Conservation (phyloP, 92 coral and sea anemone genomes). For the Phenganax stokvisi region DNA sequence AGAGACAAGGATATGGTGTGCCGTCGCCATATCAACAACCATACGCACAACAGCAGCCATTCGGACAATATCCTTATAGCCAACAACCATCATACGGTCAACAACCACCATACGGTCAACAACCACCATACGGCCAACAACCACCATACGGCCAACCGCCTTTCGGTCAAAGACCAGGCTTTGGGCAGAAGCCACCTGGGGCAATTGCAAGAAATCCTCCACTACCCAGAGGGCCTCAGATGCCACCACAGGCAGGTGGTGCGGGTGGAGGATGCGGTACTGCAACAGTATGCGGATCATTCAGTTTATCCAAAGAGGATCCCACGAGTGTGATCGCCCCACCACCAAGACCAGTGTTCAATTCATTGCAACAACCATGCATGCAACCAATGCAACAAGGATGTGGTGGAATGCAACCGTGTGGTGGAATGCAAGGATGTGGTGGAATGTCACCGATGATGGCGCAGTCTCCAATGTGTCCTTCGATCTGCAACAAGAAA, state of each 20-base stretch:
- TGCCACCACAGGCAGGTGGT: slow-evolving; percentile 28
- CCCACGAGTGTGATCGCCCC: slow-evolving; percentile 28
- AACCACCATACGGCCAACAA: slow-evolving; percentile 7
- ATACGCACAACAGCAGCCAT: not conserved
- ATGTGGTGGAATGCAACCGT: slow-evolving; percentile 24
- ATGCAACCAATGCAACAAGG: slow-evolving; percentile 35
- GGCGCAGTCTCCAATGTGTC: slow-evolving; percentile 21
- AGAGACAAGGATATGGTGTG: not conserved
- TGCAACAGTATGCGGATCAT: slow-evolving; percentile 41
- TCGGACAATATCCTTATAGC: slow-evolving; percentile 24
- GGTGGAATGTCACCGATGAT: slow-evolving; percentile 18
- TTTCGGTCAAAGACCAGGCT: slow-evolving; percentile 21
- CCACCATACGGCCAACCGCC: slow-evolving; percentile 3
- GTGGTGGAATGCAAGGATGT: slow-evolving; percentile 31
- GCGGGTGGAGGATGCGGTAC: slow-evolving; percentile 35
- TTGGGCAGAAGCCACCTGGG: not conserved
- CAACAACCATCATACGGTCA: not conserved
- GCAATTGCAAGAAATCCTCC: not conserved
- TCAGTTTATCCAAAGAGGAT: slow-evolving; percentile 31
- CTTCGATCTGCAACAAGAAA: slow-evolving; percentile 33
- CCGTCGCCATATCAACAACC: slow-evolving; percentile 21
- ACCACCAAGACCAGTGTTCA: not conserved
- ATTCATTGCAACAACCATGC: slow-evolving; percentile 34
- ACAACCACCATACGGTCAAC: not conserved
- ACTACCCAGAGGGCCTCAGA: not conserved